phyloP scores from a whole-genome alignment of 2,113 vertebrate species.

The Calidris pugnax region DNA sequence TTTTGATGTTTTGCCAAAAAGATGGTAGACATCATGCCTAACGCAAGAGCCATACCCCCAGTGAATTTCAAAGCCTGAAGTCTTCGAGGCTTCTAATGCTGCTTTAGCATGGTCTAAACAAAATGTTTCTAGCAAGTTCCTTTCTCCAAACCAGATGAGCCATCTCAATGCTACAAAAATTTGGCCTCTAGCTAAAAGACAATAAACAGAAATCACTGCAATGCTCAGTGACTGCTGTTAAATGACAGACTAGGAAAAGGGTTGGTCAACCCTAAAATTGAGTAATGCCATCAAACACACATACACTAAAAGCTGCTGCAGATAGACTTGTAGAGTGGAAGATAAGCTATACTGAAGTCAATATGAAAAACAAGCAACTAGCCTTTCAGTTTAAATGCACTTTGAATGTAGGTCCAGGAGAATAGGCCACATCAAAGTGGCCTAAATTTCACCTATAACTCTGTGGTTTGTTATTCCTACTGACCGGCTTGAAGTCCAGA shows the following conservation, averaged over 20 bases:
- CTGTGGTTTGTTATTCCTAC: background rate
- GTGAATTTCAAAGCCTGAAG: background rate
- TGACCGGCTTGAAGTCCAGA: background rate
- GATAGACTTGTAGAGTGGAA: background rate
- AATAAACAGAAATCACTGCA: constrained; percentile 1
- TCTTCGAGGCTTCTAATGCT: background rate
- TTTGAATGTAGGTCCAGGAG: background rate
- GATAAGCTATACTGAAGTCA: background rate
- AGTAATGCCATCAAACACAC: background rate
- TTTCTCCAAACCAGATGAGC: background rate
- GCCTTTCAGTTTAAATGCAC: background rate
- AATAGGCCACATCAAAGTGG: background rate
- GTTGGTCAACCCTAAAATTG: constrained; percentile 11
- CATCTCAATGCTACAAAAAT: background rate
- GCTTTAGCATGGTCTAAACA: background rate
- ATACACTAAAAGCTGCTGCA: background rate
- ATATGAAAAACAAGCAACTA: background rate
- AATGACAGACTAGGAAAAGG: background rate
- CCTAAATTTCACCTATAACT: background rate
- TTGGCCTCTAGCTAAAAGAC: background rate
- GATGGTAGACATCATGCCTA: background rate
- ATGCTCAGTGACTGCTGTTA: background rate
- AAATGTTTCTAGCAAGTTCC: background rate
- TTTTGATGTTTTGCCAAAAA: background rate
- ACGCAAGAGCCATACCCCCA: background rate